These are phyloP conservation scores for Tragelaphus oryx DNA, from an alignment of 2,797 vertebrate genomes.

Conservation along the genomic window DNA sequence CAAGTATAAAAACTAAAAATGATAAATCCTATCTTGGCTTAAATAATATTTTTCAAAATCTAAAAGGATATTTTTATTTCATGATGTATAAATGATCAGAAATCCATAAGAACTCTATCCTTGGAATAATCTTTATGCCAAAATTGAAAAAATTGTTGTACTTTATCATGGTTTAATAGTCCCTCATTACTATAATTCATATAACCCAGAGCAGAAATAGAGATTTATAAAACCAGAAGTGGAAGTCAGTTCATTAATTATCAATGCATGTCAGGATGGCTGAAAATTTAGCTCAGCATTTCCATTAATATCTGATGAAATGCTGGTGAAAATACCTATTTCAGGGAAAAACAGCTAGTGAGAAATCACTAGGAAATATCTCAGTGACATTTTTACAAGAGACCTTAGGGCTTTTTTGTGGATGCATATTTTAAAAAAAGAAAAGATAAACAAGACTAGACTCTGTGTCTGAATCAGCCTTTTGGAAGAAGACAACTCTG, in stretches of 20 bases:
- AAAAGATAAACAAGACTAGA: not conserved
- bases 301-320: not conserved
- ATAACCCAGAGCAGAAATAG: not conserved
- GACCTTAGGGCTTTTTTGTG: not conserved
- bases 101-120: not conserved
- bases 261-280: not conserved
- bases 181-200: not conserved
- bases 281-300: not conserved
- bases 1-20: not conserved
- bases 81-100: not conserved
- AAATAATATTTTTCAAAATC: not conserved
- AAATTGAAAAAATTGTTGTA: conserved; percentile 14
- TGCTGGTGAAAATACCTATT: not conserved
- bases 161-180: not conserved
- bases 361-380: conserved; percentile 17
- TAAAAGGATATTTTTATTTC: not conserved
- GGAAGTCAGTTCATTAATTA: conserved; percentile 9
- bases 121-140: conserved; percentile 4
- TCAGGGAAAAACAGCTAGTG: not conserved
- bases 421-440: not conserved
- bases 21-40: not conserved
- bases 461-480: not conserved
- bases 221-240: not conserved
- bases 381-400: not conserved
- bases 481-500: not conserved